Evolutionary conservation across 1,140 invertebrate genomes (phyloP), one percentile per base, ranked within the genome.

Genomic region (Ips typographus): DNA sequence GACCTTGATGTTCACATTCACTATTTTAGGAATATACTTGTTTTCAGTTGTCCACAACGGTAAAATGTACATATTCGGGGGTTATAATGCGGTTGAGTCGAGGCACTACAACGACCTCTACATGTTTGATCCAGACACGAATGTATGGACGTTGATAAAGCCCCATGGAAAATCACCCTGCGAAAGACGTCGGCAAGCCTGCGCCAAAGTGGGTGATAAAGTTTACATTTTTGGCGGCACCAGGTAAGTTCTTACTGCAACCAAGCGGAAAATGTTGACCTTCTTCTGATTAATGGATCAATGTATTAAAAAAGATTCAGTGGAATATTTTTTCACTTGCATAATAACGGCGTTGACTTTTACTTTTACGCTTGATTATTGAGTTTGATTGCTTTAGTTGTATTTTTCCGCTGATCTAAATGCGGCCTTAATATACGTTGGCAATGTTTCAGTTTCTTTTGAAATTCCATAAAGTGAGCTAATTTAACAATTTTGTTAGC

Each of bases 171-270:
- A 79, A 51, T 75, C 81, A n/a, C 92, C 92, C 0, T 87, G 86
- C 74, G 85, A 88, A 5, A 80, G 94, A 44, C 83, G 94, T 74
- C 82, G 94, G 51, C 93, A 95, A 80, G 91, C 89, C 55, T 93
- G 91, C 77, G 82, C 93, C 73, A 81, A 92, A 2, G 85, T 91
- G 72, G 86, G 84, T 36, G 84, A 90, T 72, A 84, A 86, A 76
- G 84, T 94, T 62, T 94, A 87, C 77, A 81, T 95, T 47, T 95
- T 95, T 82, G 94, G 94, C 43, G 94, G 94, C 51, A 94, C 93
- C 62, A 93, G 90, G 87, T 89, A 83, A 76, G 52, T 47, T 22
- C 22, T 22, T 22, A 22, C 22, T 22, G 22, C 22, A 22, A 22
- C 22, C 22, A 22, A 22, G 22, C 22, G 22, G 22, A 22, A 22